Conservation (phyloP, 2,888 invertebrate genomes). For the Axea sp. region DNA sequence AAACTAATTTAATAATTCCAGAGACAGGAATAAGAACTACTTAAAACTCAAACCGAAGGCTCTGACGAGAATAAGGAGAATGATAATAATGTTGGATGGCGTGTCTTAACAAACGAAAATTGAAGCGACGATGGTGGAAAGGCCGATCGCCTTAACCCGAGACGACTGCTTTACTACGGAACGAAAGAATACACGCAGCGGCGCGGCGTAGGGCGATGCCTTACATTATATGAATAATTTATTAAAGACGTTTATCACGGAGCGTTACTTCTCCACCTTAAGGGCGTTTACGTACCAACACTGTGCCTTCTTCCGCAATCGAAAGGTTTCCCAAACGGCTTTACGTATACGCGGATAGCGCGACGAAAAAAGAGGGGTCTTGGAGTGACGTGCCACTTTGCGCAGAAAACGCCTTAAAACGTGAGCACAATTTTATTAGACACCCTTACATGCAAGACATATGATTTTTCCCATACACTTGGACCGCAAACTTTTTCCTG, state of each 20-base stretch:
- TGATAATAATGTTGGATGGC: conserved; percentile 48
- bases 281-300: conserved; percentile 57
- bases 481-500: conserved; percentile 21
- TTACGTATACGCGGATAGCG: conserved; percentile 25
- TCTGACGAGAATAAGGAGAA: neutral
- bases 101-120: conserved; percentile 52
- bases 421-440: conserved; percentile 61
- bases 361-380: conserved; percentile 31
- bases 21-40: conserved; percentile 14
- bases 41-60: conserved; percentile 13
- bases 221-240: conserved; percentile 68
- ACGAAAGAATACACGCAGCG: conserved; percentile 58
- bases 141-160: conserved; percentile 51
- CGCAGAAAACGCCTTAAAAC: conserved; percentile 57
- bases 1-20: conserved; percentile 2
- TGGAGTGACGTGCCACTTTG: conserved; percentile 52
- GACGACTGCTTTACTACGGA: conserved; percentile 20
- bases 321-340: conserved; percentile 58
- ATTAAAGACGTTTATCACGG: conserved; percentile 68
- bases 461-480: conserved; percentile 41
- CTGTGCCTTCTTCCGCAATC: conserved; percentile 60
- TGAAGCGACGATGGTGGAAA: conserved; percentile 49
- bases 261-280: conserved; percentile 63
- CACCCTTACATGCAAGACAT: conserved; percentile 22
- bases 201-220: conserved; percentile 53